Evolutionary conservation across 2,888 invertebrate genomes (phyloP), one percentile per base, ranked within the genome.

Genomic region (Drosophila lutescens): DNA sequence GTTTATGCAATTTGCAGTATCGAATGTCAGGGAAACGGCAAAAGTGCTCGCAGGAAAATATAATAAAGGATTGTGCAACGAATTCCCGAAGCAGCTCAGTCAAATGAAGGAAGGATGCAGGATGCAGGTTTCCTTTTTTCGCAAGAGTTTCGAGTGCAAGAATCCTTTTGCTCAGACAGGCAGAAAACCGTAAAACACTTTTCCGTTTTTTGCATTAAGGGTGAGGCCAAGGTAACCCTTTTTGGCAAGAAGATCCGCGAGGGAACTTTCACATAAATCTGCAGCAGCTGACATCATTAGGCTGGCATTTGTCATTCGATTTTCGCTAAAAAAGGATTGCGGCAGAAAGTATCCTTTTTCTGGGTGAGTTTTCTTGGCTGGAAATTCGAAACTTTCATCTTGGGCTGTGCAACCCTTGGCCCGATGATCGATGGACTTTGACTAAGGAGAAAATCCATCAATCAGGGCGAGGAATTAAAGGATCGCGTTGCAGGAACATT

Each of bases 1-100:
- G 82, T 78, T 88, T 80, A 78, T 74, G 76, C 84, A 88, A 86
- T 88, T 88, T 78, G 73, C 79, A 68, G 76, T 83, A 86, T 88
- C 85, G 59, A 80, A 88, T 86, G 70, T 86, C 85, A 68, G 63
- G 53, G 62, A 77, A 76, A 56, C 71, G 61, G 74, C 60, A 63
- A 79, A 72, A 47, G 44, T 44, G 13, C 23, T 44, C 23, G 44
- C 44, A 76, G 54, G 57, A 70, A 43, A 23, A 26, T 26, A 38
- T 50, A 38, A 53, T 32, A 81, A 79, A 74, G 79, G 77, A 89
- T 86, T 79, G 76, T 55, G 73, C 74, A 73, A 86, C 80, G 76
- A 79, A 82, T 80, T 79, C 34, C 23, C 36, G 34, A 66, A 70
- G 71, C 73, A 54, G 43, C 40, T 47, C 73, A 41, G 38, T 38